phyloP scores from a whole-genome alignment of 1,140 invertebrate species.

The Calephelis nemesis region DNA sequence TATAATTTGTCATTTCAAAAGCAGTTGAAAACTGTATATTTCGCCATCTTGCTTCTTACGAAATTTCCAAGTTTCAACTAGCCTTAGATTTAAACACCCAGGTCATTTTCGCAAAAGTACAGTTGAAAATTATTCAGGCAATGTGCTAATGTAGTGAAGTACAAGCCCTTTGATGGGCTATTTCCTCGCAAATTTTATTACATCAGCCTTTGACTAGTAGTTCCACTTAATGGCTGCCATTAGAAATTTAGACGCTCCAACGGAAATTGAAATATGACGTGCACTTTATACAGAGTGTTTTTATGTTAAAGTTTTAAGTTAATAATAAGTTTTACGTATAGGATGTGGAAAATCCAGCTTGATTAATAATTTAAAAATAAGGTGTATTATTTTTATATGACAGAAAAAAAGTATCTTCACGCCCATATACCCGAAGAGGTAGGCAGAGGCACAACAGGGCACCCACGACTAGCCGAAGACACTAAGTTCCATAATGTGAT shows the following conservation, averaged over 20 bases:
- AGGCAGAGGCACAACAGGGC: too few relatives aligned
- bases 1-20: too few relatives aligned
- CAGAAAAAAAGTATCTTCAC: too few relatives aligned
- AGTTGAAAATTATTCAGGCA: slow-evolving; percentile 4
- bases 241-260: slow-evolving; percentile 9
- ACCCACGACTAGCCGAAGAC: too few relatives aligned
- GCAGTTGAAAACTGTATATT: background rate
- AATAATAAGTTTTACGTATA: background rate
- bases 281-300: slow-evolving; percentile 6
- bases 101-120: slow-evolving; percentile 12
- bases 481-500: too few relatives aligned
- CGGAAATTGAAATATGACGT: slow-evolving; percentile 9
- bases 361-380: too few relatives aligned
- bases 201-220: slow-evolving; percentile 24
- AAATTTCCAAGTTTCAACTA: background rate
- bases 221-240: slow-evolving; percentile 25
- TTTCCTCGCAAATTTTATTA: slow-evolving; percentile 27
- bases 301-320: slow-evolving; percentile 9
- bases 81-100: background rate
- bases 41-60: background rate
- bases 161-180: slow-evolving; percentile 24
- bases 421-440: too few relatives aligned
- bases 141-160: slow-evolving; percentile 22
- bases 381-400: too few relatives aligned
- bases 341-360: background rate